Percentiles rank a stretch among this genome's conserved stretches.
These are phyloP conservation scores for Phycodurus eques DNA, from an alignment of 2,113 vertebrate species.

Conservation along the genomic window DNA sequence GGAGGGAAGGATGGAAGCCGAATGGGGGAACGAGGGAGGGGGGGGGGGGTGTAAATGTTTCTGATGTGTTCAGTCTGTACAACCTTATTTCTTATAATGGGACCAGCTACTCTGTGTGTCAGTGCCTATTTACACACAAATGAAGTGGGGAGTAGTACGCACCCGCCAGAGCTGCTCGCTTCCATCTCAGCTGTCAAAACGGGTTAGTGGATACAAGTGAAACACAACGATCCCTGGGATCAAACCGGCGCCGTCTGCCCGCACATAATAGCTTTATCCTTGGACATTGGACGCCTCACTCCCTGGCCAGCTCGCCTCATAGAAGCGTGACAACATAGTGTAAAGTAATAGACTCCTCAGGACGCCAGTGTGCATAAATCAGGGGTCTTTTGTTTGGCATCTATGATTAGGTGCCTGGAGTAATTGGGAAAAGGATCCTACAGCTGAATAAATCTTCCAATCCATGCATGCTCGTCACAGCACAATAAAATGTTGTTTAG, in stretches of 20 bases:
- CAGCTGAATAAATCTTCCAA: constrained; percentile 66
- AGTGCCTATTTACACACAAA: constrained; percentile 69
- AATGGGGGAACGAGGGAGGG: not conserved
- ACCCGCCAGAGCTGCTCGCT: constrained; percentile 57
- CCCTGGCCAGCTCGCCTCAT: constrained; percentile 17
- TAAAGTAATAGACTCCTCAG: constrained; percentile 67
- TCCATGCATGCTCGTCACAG: constrained; percentile 48
- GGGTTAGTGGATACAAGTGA: constrained; percentile 64
- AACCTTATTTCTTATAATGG: constrained; percentile 65
- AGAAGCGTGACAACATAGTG: constrained; percentile 38
- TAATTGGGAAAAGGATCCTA: constrained; percentile 60
- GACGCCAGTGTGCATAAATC: constrained; percentile 51
- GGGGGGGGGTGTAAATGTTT: constrained; percentile 50
- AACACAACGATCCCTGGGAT: constrained; percentile 59
- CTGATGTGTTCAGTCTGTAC: constrained; percentile 62
- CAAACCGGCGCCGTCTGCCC: constrained; percentile 50
- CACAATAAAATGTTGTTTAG: constrained; percentile 62
- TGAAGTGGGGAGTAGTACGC: constrained; percentile 57
- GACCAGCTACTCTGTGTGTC: constrained; percentile 61
- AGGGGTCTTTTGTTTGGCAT: constrained; percentile 60
- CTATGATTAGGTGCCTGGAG: constrained; percentile 49
- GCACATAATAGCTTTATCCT: constrained; percentile 63
- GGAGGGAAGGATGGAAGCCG: constrained; percentile 1
- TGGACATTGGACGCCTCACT: constrained; percentile 42
- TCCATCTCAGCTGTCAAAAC: constrained; percentile 66